Percentiles rank a stretch among this genome's conserved stretches.
Conservation (phyloP, 2,113 vertebrate genomes). For the Perccottus glenii region DNA sequence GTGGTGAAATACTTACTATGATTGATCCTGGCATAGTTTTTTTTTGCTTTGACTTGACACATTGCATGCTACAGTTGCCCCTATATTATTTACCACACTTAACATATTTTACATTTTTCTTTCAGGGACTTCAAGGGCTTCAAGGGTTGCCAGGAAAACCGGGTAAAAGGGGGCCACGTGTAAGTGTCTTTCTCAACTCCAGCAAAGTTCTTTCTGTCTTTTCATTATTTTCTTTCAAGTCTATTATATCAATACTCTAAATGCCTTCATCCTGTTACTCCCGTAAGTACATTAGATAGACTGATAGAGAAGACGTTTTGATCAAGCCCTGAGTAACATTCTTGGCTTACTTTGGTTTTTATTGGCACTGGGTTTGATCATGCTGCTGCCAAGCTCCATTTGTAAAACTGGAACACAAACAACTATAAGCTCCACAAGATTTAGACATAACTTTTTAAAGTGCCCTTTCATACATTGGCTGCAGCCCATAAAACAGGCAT, state of each 20-base stretch:
- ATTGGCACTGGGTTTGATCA: constrained; percentile 53
- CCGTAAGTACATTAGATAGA: neutral
- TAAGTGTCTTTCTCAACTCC: constrained; percentile 73
- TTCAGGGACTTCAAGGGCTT: constrained; percentile 88
- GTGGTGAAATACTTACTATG: constrained; percentile 3
- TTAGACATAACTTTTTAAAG: neutral
- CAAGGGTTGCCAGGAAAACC: constrained; percentile 88
- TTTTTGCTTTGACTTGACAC: neutral
- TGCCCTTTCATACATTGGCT: constrained; percentile 12
- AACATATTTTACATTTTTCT: constrained; percentile 21
- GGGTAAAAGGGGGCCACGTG: constrained; percentile 90
- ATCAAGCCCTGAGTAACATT: constrained; percentile 41
- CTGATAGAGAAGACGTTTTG: constrained; percentile 19
- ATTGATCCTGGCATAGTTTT: neutral
- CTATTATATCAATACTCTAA: neutral
- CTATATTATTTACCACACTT: constrained; percentile 28
- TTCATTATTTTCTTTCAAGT: neutral
- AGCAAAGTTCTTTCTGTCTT: neutral
- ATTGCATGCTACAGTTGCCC: neutral
- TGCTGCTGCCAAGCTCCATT: constrained; percentile 54
- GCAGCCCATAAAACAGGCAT: constrained; percentile 17
- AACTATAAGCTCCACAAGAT: constrained; percentile 37
- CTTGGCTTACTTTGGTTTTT: constrained; percentile 48
- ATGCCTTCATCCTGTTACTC: constrained; percentile 4
- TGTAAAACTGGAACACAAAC: constrained; percentile 53